A percentile compares a stretch with the other conserved stretches of the same genome.
phyloP scores from a whole-genome alignment of 2,113 vertebrate genomes.

The Nesospiza acunhae region DNA sequence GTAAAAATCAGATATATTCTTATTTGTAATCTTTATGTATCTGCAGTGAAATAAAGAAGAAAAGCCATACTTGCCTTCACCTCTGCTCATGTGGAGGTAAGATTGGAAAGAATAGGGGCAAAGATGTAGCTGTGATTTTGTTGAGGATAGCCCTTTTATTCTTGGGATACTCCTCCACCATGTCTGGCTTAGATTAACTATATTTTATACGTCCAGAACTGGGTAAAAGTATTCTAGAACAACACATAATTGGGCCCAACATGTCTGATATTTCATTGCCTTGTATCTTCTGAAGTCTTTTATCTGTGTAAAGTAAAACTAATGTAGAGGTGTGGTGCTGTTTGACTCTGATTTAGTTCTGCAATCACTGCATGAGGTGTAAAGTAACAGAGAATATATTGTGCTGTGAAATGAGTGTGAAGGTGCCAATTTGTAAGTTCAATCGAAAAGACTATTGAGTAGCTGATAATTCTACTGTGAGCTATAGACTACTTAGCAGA shows the following conservation, averaged over 20 bases:
- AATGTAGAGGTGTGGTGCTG: not conserved
- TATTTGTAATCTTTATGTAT: not conserved
- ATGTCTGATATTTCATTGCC: not conserved
- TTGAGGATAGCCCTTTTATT: not conserved
- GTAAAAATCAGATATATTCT: not conserved
- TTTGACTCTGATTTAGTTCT: not conserved
- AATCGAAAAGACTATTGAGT: not conserved
- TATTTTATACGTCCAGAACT: not conserved
- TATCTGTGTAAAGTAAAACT: not conserved
- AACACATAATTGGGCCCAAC: not conserved
- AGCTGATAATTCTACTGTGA: not conserved
- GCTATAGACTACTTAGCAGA: not conserved
- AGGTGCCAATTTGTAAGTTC: not conserved
- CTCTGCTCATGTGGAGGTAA: not conserved
- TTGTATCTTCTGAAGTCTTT: not conserved
- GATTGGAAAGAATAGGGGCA: not conserved
- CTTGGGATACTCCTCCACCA: not conserved
- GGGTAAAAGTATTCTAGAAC: not conserved
- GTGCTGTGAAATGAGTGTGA: not conserved
- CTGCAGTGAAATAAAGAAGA: not conserved
- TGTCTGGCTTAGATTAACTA: not conserved
- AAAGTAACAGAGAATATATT: not conserved
- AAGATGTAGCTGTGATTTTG: not conserved
- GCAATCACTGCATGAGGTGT: not conserved
- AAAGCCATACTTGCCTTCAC: not conserved